Conservation (phyloP, 2,797 vertebrate species). For the Tragelaphus oryx region DNA sequence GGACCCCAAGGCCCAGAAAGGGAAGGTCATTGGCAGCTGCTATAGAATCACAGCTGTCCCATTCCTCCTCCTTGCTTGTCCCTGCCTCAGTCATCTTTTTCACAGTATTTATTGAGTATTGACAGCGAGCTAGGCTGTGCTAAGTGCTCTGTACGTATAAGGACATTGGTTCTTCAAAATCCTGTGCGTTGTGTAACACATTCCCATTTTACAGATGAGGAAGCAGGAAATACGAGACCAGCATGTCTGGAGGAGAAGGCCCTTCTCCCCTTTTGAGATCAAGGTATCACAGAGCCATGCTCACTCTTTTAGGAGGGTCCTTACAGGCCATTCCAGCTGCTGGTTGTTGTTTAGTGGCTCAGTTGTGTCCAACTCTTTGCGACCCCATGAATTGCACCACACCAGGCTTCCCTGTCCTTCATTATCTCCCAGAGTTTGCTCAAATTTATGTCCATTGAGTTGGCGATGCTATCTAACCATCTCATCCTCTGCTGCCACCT, state of each 20-base stretch:
- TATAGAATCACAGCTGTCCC: not conserved
- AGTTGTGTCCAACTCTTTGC: not conserved
- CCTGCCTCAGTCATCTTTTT: too few relatives aligned
- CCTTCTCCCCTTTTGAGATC: not conserved
- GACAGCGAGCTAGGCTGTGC: not conserved
- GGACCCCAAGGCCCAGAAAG: not conserved
- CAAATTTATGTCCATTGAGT: not conserved
- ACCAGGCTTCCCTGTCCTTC: not conserved
- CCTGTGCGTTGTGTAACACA: rapidly evolving
- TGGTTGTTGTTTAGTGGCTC: not conserved
- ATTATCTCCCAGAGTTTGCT: not conserved
- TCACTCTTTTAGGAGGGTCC: not conserved
- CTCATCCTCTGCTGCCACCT: not conserved
- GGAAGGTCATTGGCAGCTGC: not conserved
- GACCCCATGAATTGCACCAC: not conserved
- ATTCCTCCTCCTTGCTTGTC: not conserved
- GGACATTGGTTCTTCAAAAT: not conserved
- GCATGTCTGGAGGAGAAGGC: not conserved
- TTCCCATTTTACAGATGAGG: not conserved
- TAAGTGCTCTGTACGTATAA: not conserved
- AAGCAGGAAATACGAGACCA: not conserved
- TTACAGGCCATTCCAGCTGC: not conserved
- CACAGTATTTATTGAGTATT: not conserved
- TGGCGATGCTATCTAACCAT: not conserved
- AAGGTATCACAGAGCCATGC: not conserved